Percentiles rank a stretch among this genome's conserved stretches.
Conservation (phyloP, 2,113 vertebrate genomes). For the Porphyrio hochstetteri region DNA sequence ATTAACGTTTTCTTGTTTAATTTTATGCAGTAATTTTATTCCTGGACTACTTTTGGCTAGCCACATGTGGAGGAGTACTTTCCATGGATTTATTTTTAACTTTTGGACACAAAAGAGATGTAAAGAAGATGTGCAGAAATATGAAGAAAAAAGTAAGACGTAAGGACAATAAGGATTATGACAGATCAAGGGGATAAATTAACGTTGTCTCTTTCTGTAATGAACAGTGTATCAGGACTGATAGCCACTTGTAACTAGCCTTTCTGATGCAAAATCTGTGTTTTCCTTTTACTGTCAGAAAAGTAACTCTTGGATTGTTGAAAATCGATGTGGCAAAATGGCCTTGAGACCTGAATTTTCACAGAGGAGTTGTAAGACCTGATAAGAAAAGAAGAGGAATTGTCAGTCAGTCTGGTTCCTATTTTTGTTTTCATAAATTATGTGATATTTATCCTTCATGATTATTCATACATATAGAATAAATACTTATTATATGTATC, state of each 20-base stretch:
- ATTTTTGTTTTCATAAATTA: not conserved
- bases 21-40: not conserved
- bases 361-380: not conserved
- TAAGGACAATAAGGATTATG: not conserved
- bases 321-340: not conserved
- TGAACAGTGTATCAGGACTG: fast-evolving
- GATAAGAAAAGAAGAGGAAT: not conserved
- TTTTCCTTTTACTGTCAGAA: not conserved
- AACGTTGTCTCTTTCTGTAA: not conserved
- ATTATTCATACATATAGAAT: not conserved
- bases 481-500: no score
- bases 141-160: not conserved
- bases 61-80: not conserved
- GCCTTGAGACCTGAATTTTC: not conserved
- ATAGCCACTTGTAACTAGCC: not conserved
- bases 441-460: not conserved
- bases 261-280: not conserved
- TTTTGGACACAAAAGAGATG: not conserved
- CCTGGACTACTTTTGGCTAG: not conserved
- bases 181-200: not conserved
- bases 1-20: not conserved
- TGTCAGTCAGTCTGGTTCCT: not conserved
- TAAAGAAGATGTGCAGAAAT: not conserved
- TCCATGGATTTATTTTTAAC: not conserved
- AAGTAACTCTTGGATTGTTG: not conserved